Percentiles rank a stretch among this genome's conserved stretches.
These are phyloP conservation scores for Struthio camelus DNA, from an alignment of 2,113 vertebrate species.

Conservation along the genomic window DNA sequence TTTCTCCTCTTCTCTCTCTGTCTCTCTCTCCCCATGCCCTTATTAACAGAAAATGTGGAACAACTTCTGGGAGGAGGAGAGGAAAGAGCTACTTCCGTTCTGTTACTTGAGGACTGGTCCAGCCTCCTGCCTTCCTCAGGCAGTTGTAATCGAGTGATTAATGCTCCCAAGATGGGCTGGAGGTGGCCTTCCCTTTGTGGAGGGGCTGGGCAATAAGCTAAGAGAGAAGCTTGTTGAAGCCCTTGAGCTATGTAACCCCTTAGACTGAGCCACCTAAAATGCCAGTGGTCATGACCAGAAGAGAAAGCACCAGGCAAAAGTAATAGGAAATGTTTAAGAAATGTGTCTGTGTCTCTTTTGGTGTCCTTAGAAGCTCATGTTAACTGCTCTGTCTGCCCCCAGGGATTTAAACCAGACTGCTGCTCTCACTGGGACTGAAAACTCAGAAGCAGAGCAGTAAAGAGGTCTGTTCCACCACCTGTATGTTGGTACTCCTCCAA, in stretches of 20 bases:
- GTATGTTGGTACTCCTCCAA: not conserved
- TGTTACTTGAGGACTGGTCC: not conserved
- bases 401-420: not conserved
- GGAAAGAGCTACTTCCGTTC: not conserved
- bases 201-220: not conserved
- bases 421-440: not conserved
- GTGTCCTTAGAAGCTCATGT: not conserved
- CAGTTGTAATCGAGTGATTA: not conserved
- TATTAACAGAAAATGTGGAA: conserved; percentile 75
- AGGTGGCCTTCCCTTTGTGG: not conserved
- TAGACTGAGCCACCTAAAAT: not conserved
- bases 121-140: not conserved
- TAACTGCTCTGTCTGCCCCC: not conserved
- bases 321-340: not conserved
- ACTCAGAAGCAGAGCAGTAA: not conserved
- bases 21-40: conserved; percentile 58
- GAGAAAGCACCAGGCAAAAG: not conserved
- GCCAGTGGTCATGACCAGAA: not conserved
- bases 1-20: conserved; percentile 62
- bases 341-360: not conserved
- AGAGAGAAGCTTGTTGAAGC: not conserved
- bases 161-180: rapidly evolving
- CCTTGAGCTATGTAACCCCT: no score
- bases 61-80: conserved; percentile 41
- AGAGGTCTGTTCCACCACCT: not conserved